Evolutionary conservation across 2,888 invertebrate genomes (phyloP), one percentile per base, ranked within the genome.

Genomic region (Uropetala carovei): DNA sequence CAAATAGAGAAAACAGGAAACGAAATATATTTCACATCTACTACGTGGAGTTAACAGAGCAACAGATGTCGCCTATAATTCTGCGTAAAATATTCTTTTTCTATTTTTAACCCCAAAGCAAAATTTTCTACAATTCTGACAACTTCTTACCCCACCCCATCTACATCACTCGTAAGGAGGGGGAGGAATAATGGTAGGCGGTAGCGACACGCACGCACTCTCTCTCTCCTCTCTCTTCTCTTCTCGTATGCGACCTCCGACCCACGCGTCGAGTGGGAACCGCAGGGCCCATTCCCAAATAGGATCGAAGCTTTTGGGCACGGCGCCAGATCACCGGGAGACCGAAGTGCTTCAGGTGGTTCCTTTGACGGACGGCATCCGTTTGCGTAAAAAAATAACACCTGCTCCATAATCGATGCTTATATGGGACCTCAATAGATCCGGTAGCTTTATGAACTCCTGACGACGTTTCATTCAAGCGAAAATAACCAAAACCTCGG

Each of bases 331-430:
- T 9, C 22, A 9, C 18, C 68, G 18, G 18, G 18, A 68, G 68
- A 68, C n/a, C n/a, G 9, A 68, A 68, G 68, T 68, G 14, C 18
- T 68, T n/a, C 68, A 18, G 22, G 18, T n/a, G n/a, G 22, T 68
- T 68, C 22, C 22, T 68, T 22, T 22, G n/a, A 68, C 5, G 18
- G n/a, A 68, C 22, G 13, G 64, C 64, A n/a, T 7, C 13, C 14
- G n/a, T 68, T 10, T 64, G 64, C 16, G n/a, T 64, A n/a, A n/a
- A 68, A 68, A n/a, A 68, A 68, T 22, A 68, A 68, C 68, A 68
- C 68, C 68, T 68, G 68, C 68, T 68, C 68, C 68, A 68, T 68
- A n/a, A 68, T 13, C 68, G 22, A 68, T n/a, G n/a, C 68, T 9
- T 68, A 68, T 22, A 68, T 68, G 68, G 68, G 22, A 5, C 68